These are phyloP conservation scores for Drosophila busckii DNA, from an alignment of 1,140 invertebrate species.

Conservation along the genomic window DNA sequence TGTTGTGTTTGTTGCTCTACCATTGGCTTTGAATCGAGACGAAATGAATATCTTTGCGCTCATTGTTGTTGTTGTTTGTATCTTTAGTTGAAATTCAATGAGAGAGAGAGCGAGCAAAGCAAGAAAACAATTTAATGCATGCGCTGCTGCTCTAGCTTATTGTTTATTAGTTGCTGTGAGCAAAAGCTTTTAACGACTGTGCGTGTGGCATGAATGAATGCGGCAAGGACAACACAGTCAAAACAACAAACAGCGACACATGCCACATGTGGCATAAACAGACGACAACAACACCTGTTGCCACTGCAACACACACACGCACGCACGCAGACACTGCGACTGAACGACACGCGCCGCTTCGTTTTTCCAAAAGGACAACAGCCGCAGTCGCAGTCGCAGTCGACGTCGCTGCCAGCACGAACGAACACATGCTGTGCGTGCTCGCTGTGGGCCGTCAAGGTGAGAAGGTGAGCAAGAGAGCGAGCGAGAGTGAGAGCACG, in stretches of 20 bases:
- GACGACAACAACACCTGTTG: conserved; percentile 65
- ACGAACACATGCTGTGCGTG: conserved; percentile 32
- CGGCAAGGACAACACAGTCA: conserved; percentile 48
- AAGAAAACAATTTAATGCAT: conserved; percentile 17
- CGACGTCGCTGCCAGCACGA: conserved; percentile 9
- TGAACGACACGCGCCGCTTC: conserved; percentile 54
- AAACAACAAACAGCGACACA: conserved; percentile 44
- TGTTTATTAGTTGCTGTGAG: not conserved
- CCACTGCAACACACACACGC: conserved; percentile 33
- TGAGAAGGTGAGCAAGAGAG: conserved; percentile 32
- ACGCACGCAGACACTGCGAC: conserved; percentile 3
- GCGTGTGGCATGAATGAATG: conserved; percentile 54
- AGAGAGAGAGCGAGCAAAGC: no score
- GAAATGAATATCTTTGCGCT: conserved; percentile 21
- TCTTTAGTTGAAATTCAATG: no score
- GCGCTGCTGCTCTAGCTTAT: not conserved
- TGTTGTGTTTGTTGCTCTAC: conserved; percentile 46
- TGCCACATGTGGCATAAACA: conserved; percentile 33
- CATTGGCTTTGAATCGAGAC: conserved; percentile 59
- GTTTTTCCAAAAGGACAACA: conserved; percentile 62
- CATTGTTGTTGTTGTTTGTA: no score
- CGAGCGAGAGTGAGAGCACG: conserved; percentile 1
- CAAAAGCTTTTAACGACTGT: conserved; percentile 20
- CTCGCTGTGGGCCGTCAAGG: conserved; percentile 25
- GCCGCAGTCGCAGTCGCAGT: conserved; percentile 19